phyloP scores from a whole-genome alignment of 1,140 invertebrate species.

The Habropoda laboriosa region DNA sequence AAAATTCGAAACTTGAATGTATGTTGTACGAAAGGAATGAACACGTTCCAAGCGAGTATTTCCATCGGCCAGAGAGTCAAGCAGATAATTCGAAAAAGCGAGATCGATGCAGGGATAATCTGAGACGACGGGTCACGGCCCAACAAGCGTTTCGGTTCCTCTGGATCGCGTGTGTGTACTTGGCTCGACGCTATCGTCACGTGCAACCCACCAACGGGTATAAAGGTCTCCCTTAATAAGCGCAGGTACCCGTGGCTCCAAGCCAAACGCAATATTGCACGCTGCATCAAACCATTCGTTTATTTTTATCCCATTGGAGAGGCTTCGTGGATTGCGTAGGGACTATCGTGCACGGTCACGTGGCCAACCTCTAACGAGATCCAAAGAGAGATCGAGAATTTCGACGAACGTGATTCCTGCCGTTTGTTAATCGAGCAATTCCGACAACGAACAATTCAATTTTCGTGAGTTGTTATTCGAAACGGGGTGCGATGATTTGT shows the following conservation, averaged over 20 bases:
- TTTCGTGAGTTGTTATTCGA: no score
- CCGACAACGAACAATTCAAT: no score
- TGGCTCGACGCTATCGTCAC: conserved; percentile 25
- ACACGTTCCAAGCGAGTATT: not conserved
- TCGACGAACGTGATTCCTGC: no score
- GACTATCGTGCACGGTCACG: conserved; percentile 17
- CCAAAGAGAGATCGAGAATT: not conserved
- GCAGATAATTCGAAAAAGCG: conserved; percentile 4
- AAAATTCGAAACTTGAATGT: no score
- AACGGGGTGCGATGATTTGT: no score
- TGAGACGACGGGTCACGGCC: conserved; percentile 16
- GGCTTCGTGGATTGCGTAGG: conserved; percentile 27
- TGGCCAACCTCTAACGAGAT: conserved; percentile 17
- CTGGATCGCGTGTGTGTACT: conserved; percentile 33
- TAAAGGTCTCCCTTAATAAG: conserved; percentile 44
- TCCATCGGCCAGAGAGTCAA: not conserved
- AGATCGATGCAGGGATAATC: conserved; percentile 36
- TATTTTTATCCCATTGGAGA: conserved; percentile 35
- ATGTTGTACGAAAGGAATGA: no score
- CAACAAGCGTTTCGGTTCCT: conserved; percentile 14
- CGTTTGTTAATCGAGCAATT: no score
- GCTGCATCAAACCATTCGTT: conserved; percentile 20
- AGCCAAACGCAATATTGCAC: conserved; percentile 27
- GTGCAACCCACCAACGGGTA: conserved; percentile 21
- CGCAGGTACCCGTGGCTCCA: conserved; percentile 27